A percentile compares a stretch with the other conserved stretches of the same genome.
phyloP scores from a whole-genome alignment of 2,113 vertebrate species.

The Morone saxatilis region DNA sequence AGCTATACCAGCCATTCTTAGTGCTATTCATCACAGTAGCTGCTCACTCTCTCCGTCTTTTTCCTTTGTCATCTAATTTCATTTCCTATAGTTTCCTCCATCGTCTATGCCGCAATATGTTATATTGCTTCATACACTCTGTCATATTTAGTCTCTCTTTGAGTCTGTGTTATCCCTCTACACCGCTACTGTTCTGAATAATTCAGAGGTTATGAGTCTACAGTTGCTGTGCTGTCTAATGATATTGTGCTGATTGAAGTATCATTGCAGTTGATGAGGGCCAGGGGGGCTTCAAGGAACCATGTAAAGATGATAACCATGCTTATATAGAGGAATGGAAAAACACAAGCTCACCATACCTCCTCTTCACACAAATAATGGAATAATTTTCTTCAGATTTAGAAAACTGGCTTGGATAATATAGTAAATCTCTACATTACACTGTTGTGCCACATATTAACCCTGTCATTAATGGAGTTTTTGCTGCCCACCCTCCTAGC shows the following conservation, averaged over 20 bases:
- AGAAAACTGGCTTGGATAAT: not conserved
- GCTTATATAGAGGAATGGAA: constrained; percentile 2
- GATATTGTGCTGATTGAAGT: constrained; percentile 62
- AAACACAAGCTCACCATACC: not conserved
- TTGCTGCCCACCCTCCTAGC: not conserved
- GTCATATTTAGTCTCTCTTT: constrained; percentile 32
- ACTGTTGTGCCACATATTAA: not conserved
- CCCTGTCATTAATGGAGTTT: not conserved
- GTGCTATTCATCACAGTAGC: constrained; percentile 26
- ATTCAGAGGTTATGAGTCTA: constrained; percentile 55
- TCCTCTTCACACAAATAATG: constrained; percentile 4
- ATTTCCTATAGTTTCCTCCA: constrained; percentile 50
- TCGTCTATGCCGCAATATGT: constrained; percentile 45
- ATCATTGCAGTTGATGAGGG: constrained; percentile 42
- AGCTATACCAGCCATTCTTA: not conserved
- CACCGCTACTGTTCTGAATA: constrained; percentile 49
- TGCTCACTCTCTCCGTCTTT: constrained; percentile 6
- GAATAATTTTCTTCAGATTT: constrained; percentile 4
- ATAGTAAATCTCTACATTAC: not conserved
- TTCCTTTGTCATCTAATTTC: constrained; percentile 29
- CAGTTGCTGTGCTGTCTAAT: constrained; percentile 47
- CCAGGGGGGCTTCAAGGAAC: constrained; percentile 5
- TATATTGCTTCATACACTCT: constrained; percentile 13
- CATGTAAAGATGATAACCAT: not conserved
- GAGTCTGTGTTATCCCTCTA: constrained; percentile 37